phyloP scores from a whole-genome alignment of 2,888 invertebrate species.

The Tortrix viridana region DNA sequence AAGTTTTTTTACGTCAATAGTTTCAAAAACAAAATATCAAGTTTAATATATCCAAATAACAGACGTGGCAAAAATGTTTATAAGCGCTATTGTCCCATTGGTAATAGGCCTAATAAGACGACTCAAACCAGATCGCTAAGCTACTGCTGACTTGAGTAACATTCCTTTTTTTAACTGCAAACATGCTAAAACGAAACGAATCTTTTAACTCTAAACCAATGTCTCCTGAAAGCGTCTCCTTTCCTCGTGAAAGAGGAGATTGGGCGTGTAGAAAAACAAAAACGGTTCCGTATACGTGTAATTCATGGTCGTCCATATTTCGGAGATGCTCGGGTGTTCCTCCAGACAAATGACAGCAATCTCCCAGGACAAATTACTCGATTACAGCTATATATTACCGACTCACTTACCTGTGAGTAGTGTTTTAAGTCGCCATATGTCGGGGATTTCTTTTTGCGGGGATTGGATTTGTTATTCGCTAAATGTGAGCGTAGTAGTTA shows the following conservation, averaged over 20 bases:
- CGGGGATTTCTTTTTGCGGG: constrained; percentile 12
- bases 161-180: not conserved
- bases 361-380: constrained; percentile 37
- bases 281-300: constrained; percentile 14
- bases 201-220: not conserved
- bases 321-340: constrained; percentile 14
- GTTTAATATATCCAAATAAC: no score
- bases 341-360: constrained; percentile 35
- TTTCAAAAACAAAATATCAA: no score
- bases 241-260: not conserved
- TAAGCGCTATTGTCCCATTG: no score
- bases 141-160: not conserved
- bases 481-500: not conserved
- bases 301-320: constrained; percentile 25
- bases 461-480: constrained; percentile 11
- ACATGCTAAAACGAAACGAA: not conserved
- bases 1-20: no score
- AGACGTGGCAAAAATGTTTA: no score
- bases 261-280: constrained; percentile 11
- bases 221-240: not conserved
- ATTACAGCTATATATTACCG: constrained; percentile 36
- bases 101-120: no score
- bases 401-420: constrained; percentile 36
- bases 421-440: constrained; percentile 29
- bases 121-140: no score